Evolutionary conservation across 35 echinoderm and acorn worm genomes (phyloP).

Genomic region (Heliocidaris tuberculata): DNA sequence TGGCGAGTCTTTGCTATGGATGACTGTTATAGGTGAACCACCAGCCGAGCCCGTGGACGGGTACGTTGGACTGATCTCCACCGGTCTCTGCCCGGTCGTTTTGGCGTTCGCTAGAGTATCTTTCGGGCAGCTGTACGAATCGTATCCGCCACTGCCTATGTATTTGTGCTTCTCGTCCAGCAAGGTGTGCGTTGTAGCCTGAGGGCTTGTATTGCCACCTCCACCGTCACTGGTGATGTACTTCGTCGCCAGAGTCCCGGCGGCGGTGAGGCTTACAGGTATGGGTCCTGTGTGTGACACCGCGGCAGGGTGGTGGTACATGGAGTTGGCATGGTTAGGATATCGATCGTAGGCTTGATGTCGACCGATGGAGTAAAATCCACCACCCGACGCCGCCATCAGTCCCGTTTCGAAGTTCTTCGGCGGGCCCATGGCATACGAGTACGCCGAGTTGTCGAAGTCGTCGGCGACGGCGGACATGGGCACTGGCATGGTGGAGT

Average conservation of each 20-base stretch:
- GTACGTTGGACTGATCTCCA: conserved; percentile 35
- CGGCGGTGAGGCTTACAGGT: conserved; percentile 52
- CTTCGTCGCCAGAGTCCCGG: conserved; percentile 61
- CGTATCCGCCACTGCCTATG: conserved; percentile 33
- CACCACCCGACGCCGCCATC: conserved; percentile 40
- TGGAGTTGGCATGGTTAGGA: conserved; percentile 48
- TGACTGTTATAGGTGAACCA: conserved; percentile 23
- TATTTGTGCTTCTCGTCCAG: conserved; percentile 53
- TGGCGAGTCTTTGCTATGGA: conserved; percentile 32
- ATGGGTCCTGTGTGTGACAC: conserved; percentile 52
- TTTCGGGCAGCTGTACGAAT: conserved; percentile 37
- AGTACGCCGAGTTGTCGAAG: conserved; percentile 64
- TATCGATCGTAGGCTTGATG: conserved; percentile 66
- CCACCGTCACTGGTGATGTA: conserved; percentile 49
- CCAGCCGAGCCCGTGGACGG: conserved; percentile 7
- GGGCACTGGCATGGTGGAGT: conserved; percentile 58
- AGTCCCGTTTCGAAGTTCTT: conserved; percentile 71
- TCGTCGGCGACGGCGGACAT: conserved; percentile 62
- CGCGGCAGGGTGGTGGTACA: conserved; percentile 41
- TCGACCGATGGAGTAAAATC: conserved; percentile 50
- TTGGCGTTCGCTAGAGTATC: conserved; percentile 8
- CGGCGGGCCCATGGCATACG: conserved; percentile 60
- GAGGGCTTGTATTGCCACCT: conserved; percentile 11
- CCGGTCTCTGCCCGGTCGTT: conserved; percentile 6
- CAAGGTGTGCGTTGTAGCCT: conserved; percentile 30